Percentiles rank a stretch among this genome's conserved stretches.
phyloP scores from a whole-genome alignment of 2,888 invertebrate genomes.

The Blastobasis adustella region DNA sequence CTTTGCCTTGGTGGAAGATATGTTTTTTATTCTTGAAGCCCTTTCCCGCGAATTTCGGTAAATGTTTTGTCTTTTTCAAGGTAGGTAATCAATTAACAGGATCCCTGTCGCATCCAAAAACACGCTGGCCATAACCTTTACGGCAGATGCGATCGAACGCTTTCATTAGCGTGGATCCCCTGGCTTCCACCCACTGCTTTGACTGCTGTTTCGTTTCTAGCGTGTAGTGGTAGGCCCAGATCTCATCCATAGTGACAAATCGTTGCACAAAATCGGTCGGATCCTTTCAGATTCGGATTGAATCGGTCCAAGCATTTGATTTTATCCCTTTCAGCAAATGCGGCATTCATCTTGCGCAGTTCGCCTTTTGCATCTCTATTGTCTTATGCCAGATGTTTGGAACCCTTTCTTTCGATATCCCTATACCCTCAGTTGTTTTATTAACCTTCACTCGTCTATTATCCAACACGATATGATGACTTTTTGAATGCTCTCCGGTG shows the following conservation, averaged over 20 bases:
- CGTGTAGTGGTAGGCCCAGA: background rate
- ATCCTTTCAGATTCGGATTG: background rate
- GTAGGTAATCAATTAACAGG: no score
- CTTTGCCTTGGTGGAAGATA: no score
- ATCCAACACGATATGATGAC: background rate
- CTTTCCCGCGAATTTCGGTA: no score
- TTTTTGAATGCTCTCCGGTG: background rate
- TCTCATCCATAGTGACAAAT: background rate
- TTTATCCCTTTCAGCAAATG: background rate
- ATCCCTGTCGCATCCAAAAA: no score
- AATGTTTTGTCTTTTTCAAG: no score
- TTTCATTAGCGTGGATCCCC: background rate
- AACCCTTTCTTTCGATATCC: background rate
- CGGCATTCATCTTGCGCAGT: background rate
- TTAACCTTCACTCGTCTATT: background rate
- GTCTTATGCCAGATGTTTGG: background rate
- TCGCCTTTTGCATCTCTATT: background rate
- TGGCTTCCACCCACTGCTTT: background rate
- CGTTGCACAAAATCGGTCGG: background rate
- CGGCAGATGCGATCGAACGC: no score
- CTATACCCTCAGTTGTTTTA: background rate
- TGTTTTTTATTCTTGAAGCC: no score
- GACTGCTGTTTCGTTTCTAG: background rate
- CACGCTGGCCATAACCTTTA: no score
- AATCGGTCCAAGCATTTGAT: background rate